These are phyloP conservation scores for Xylocampa areola DNA, from an alignment of 2,888 invertebrate genomes.

Conservation along the genomic window DNA sequence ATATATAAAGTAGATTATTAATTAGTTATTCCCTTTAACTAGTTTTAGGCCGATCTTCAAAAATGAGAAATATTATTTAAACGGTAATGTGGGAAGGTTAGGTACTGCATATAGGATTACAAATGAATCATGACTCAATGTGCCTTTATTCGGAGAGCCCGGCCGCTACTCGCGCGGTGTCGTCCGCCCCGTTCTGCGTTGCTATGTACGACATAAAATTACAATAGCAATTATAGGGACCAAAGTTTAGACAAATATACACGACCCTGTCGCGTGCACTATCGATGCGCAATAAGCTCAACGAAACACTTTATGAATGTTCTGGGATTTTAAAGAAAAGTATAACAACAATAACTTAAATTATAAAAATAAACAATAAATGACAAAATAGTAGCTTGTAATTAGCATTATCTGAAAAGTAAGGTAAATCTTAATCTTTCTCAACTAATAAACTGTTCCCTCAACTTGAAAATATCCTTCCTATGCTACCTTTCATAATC, in stretches of 20 bases:
- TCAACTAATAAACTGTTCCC: slow-evolving; percentile 40
- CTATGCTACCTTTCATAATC: slow-evolving; percentile 21
- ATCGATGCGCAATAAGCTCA: slow-evolving; percentile 76
- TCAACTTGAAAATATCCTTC: slow-evolving; percentile 19
- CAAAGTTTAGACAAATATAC: slow-evolving; percentile 89
- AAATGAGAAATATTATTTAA: slow-evolving; percentile 72
- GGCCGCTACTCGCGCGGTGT: slow-evolving; percentile 82
- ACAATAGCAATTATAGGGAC: slow-evolving; percentile 89
- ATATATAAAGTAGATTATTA: slow-evolving; percentile 75
- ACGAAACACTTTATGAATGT: slow-evolving; percentile 68
- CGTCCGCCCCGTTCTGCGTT: slow-evolving; percentile 71
- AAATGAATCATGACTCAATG: slow-evolving; percentile 86
- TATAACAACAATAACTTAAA: slow-evolving; percentile 47
- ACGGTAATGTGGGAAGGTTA: slow-evolving; percentile 73
- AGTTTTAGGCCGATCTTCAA: slow-evolving; percentile 82
- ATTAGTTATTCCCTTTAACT: slow-evolving; percentile 80
- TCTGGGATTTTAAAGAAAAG: slow-evolving; percentile 53
- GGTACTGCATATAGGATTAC: slow-evolving; percentile 82
- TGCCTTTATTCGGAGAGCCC: slow-evolving; percentile 88
- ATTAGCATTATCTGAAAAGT: slow-evolving; percentile 41
- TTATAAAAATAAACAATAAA: slow-evolving; percentile 35
- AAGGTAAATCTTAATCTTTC: slow-evolving; percentile 37
- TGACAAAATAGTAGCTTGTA: slow-evolving; percentile 50
- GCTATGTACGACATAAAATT: slow-evolving; percentile 74
- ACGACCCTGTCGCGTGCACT: slow-evolving; percentile 77